phyloP scores from a whole-genome alignment of 2,888 invertebrate species.

The Melanargia galathea region DNA sequence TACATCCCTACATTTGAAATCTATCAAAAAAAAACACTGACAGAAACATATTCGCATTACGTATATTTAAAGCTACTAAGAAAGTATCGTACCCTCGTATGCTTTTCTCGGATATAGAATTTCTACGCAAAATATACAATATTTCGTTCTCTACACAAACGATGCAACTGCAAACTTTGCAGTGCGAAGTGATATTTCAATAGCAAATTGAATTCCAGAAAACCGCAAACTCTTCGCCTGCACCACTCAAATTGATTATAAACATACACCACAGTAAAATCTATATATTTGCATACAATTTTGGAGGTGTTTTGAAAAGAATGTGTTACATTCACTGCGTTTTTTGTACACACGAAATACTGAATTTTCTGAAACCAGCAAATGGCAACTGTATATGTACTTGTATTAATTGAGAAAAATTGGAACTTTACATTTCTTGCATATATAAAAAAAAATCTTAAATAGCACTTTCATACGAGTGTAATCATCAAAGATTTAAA shows the following conservation, averaged over 20 bases:
- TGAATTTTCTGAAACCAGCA: too few species aligned
- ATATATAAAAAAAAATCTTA: too few species aligned
- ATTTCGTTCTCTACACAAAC: conserved; percentile 11
- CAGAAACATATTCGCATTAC: not conserved
- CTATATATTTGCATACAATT: too few species aligned
- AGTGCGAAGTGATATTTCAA: conserved; percentile 14
- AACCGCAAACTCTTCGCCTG: not conserved
- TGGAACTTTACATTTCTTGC: too few species aligned
- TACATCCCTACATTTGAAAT: not conserved
- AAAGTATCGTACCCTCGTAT: not conserved
- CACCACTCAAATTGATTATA: not conserved
- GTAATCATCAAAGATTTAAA: conserved; percentile 1
- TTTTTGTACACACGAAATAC: too few species aligned
- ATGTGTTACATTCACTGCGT: too few species aligned
- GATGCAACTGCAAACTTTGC: conserved; percentile 12
- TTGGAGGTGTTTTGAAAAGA: too few species aligned
- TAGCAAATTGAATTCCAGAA: conserved; percentile 16
- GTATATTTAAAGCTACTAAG: not conserved
- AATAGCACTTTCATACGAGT: not conserved
- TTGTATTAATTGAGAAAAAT: too few species aligned
- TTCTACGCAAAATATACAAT: conserved; percentile 2
- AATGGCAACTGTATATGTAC: too few species aligned
- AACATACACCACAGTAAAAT: too few species aligned
- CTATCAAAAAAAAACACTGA: not conserved
- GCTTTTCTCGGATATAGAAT: conserved; percentile 2